Percentiles rank a stretch among this genome's conserved stretches.
Conservation (phyloP, 1,140 invertebrate species). For the Paracyclopina nana region DNA sequence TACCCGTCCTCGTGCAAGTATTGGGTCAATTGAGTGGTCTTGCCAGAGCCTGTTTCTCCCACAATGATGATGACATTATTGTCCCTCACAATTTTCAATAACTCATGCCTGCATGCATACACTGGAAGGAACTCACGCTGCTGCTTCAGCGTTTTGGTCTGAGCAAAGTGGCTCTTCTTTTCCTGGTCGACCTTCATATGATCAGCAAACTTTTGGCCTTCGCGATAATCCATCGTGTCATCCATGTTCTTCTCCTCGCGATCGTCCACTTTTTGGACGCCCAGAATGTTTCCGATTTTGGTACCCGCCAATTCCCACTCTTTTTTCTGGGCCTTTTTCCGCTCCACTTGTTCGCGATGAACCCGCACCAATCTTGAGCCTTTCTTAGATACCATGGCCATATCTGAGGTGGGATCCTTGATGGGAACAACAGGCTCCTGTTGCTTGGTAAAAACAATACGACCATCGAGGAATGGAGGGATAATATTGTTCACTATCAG, state of each 20-base stretch:
- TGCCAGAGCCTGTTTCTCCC: slow-evolving; percentile 95
- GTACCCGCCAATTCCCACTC: slow-evolving; percentile 97
- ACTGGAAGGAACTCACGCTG: slow-evolving; percentile 84
- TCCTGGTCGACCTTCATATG: slow-evolving; percentile 48
- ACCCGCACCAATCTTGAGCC: slow-evolving; percentile 71
- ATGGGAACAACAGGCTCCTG: slow-evolving; percentile 85
- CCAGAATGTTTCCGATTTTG: slow-evolving; percentile 91
- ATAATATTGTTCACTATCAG: slow-evolving; percentile 94
- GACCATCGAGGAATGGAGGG: slow-evolving; percentile 92
- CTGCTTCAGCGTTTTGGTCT: slow-evolving; percentile 59
- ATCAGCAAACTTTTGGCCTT: slow-evolving; percentile 87
- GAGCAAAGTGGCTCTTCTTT: slow-evolving; percentile 69
- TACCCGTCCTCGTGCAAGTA: slow-evolving; percentile 97
- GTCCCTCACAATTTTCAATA: slow-evolving; percentile 79
- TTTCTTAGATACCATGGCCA: slow-evolving; percentile 91
- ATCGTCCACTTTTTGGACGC: slow-evolving; percentile 62
- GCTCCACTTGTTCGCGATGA: slow-evolving; percentile 86
- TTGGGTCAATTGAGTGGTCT: slow-evolving; percentile 97
- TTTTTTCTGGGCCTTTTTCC: slow-evolving; percentile 87
- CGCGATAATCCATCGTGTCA: slow-evolving; percentile 49
- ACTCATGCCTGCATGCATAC: slow-evolving; percentile 81
- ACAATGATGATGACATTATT: slow-evolving; percentile 91
- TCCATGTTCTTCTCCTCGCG: slow-evolving; percentile 33
- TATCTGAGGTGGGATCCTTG: slow-evolving; percentile 88
- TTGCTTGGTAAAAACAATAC: slow-evolving; percentile 98